These are phyloP conservation scores for Limnephilus lunatus DNA, from an alignment of 2,888 invertebrate species.

Conservation along the genomic window DNA sequence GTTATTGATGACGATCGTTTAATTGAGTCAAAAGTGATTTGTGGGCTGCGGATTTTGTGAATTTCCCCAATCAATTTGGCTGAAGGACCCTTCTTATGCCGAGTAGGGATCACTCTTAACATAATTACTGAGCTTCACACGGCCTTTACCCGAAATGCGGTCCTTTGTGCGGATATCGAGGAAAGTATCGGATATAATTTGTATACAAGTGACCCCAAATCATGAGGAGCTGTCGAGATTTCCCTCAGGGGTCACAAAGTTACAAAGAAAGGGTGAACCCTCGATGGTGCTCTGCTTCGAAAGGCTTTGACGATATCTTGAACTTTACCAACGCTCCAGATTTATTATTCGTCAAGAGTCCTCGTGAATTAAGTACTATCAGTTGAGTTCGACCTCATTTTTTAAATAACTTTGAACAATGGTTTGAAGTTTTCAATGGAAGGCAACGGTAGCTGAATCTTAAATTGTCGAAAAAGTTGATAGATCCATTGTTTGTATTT, in stretches of 20 bases:
- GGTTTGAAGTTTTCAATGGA: background rate
- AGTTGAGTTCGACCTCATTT: background rate
- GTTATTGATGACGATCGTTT: constrained; percentile 14
- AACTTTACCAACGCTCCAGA: constrained; percentile 10
- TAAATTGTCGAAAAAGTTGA: background rate
- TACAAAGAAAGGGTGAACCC: constrained; percentile 20
- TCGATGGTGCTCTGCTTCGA: background rate
- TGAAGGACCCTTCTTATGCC: background rate
- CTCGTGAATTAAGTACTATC: background rate
- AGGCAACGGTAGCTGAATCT: background rate
- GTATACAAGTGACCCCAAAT: background rate
- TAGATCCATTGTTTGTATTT: background rate
- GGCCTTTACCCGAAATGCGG: background rate
- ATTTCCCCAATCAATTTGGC: background rate
- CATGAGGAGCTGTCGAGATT: background rate
- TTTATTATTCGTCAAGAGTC: constrained; percentile 11
- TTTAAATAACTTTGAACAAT: background rate
- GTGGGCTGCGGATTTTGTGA: background rate
- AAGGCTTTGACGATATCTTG: constrained; percentile 38
- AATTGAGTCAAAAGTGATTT: background rate
- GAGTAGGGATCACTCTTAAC: background rate
- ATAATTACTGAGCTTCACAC: background rate
- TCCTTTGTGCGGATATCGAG: background rate
- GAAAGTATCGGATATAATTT: background rate
- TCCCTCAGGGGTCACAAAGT: background rate